phyloP scores from a whole-genome alignment of 2,113 vertebrate species.

The Galeopterus variegatus region DNA sequence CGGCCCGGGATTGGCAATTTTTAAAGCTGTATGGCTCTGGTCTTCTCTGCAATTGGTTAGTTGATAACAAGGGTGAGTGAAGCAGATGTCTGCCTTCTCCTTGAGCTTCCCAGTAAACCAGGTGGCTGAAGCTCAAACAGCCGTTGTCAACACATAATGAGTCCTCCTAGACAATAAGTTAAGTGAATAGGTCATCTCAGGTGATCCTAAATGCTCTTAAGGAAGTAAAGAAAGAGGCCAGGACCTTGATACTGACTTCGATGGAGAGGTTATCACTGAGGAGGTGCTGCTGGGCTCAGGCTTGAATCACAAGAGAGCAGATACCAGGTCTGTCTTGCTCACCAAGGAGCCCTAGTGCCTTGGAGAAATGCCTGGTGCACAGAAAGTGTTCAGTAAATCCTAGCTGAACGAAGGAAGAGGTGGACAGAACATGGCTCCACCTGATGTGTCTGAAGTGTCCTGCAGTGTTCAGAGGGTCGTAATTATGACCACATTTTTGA shows the following conservation, averaged over 20 bases:
- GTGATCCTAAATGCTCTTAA: neutral
- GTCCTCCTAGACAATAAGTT: neutral
- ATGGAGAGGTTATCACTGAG: neutral
- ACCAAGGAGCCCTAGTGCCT: neutral
- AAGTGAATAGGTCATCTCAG: neutral
- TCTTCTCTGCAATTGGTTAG: neutral
- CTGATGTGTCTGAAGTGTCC: no score
- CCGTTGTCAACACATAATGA: neutral
- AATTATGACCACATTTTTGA: neutral
- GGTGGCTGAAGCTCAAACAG: neutral
- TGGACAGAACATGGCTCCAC: rapidly evolving
- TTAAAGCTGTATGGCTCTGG: neutral
- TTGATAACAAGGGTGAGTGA: neutral
- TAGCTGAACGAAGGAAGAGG: neutral
- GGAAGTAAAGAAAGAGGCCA: neutral
- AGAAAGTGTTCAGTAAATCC: neutral
- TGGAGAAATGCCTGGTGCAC: no score
- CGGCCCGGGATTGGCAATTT: neutral
- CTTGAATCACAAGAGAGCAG: neutral
- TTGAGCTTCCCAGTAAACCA: neutral
- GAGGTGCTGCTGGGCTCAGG: rapidly evolving
- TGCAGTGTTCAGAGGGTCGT: no score
- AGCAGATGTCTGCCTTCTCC: neutral
- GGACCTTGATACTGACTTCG: no score
- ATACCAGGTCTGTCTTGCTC: rapidly evolving